Conservation (phyloP, 2,888 invertebrate species). For the Phorcus lineatus region DNA sequence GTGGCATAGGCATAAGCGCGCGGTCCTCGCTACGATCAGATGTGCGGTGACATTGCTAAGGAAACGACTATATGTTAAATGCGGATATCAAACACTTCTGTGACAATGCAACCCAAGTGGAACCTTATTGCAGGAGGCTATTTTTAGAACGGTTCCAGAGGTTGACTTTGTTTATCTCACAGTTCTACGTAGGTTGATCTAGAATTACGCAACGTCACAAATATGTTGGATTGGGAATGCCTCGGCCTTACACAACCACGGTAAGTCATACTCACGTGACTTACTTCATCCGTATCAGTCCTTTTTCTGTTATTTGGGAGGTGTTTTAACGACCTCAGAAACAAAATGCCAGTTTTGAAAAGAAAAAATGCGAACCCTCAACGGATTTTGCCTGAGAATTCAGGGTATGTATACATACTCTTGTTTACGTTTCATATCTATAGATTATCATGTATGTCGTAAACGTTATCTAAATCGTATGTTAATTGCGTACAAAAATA, state of each 20-base stretch:
- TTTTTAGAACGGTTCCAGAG: not conserved
- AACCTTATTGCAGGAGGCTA: too few species aligned
- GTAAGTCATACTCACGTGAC: not conserved
- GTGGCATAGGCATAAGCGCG: not conserved
- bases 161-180: not conserved
- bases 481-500: too few species aligned
- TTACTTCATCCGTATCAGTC: too few species aligned
- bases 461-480: too few species aligned
- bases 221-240: not conserved
- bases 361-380: not conserved
- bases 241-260: not conserved
- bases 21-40: not conserved
- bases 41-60: not conserved
- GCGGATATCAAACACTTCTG: not conserved
- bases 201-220: slow-evolving; percentile 1
- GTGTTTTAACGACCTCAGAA: too few species aligned
- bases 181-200: not conserved
- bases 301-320: too few species aligned
- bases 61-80: not conserved
- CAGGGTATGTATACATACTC: not conserved
- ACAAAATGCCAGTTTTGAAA: not conserved
- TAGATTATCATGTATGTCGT: too few species aligned
- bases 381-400: not conserved
- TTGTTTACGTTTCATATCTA: not conserved
- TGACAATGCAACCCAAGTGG: too few species aligned